Evolutionary conservation across 2,113 vertebrate species (phyloP), one percentile per base, ranked within the genome.

Genomic region (Podilymbus podiceps): DNA sequence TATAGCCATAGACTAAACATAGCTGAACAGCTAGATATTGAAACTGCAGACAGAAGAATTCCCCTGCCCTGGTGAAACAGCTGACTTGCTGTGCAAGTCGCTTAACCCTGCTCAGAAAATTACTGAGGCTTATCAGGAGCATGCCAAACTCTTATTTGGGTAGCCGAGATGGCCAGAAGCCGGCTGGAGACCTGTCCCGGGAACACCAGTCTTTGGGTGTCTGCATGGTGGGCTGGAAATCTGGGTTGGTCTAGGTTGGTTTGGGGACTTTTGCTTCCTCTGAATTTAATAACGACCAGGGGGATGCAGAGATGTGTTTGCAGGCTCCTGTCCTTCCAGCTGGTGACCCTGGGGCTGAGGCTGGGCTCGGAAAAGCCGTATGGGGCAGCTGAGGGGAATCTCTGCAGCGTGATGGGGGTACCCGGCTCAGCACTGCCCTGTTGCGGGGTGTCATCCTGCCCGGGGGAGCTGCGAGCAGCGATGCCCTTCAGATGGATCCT

Each of bases 1-100:
- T 58, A 42, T 47, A 93, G 89, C 77, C 93, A 24, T 27, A 96
- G 96, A 95, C 96, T 96, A 96, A 97, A 96, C 95, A 96, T 6
- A 80, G 76, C 95, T 77, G 78, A 38, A 6, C 66, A 83, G 67
- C 18, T 16, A 69, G 94, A 89, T 85, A 58, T 4, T 21, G 72
- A 66, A 80, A 60, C 74, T 86, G 91, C 88, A 33, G 67, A 69
- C 88, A 42, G 74, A 47, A 85, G 85, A 89, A 76, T 94, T 91
- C 78, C 85, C 87, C 82, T 55, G 94, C 84, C 53, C 14, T 4
- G 35, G 35, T 12, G 56, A 33, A 82, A 76, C 17, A 76, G 85
- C 91, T 73, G 84, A 30, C 40, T 46, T 30, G 53, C 79, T 64
- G 13, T 5, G 13, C 1, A 4, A 53, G 62, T 27, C 40, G 4